Evolutionary conservation across 2,888 invertebrate genomes (phyloP).

Genomic region (Hirudinaria manillensis): DNA sequence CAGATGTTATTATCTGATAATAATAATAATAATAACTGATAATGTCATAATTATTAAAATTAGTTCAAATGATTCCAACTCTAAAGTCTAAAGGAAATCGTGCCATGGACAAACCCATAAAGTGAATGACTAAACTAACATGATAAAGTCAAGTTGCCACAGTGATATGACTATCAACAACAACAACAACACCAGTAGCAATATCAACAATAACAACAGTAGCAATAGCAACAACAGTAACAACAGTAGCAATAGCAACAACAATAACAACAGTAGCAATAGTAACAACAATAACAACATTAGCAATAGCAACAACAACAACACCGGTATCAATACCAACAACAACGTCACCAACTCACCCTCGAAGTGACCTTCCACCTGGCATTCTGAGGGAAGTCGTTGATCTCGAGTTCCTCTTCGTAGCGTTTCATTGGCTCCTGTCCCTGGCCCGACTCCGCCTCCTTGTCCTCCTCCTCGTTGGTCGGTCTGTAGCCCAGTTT

Average conservation of each 20-base stretch:
- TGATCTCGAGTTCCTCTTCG: slow-evolving; percentile 97
- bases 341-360: slow-evolving; percentile 42
- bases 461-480: slow-evolving; percentile 57
- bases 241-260: too few relatives aligned
- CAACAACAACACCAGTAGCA: too few relatives aligned
- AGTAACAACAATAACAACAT: neutral
- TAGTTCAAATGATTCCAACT: too few relatives aligned
- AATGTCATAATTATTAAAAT: neutral
- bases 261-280: too few relatives aligned
- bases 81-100: neutral
- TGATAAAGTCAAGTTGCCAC: too few relatives aligned
- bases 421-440: slow-evolving; percentile 60
- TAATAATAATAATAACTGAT: neutral
- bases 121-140: too few relatives aligned
- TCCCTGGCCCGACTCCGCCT: slow-evolving; percentile 42
- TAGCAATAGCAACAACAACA: neutral
- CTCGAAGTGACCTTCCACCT: slow-evolving; percentile 95
- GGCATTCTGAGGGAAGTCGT: slow-evolving; percentile 98
- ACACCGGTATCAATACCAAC: neutral
- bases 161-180: too few relatives aligned
- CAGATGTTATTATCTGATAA: neutral
- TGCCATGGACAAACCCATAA: too few relatives aligned
- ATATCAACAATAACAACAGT: too few relatives aligned
- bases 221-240: too few relatives aligned
- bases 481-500: slow-evolving; percentile 89